phyloP scores from a whole-genome alignment of 2,113 vertebrate genomes.

The Otis tarda region DNA sequence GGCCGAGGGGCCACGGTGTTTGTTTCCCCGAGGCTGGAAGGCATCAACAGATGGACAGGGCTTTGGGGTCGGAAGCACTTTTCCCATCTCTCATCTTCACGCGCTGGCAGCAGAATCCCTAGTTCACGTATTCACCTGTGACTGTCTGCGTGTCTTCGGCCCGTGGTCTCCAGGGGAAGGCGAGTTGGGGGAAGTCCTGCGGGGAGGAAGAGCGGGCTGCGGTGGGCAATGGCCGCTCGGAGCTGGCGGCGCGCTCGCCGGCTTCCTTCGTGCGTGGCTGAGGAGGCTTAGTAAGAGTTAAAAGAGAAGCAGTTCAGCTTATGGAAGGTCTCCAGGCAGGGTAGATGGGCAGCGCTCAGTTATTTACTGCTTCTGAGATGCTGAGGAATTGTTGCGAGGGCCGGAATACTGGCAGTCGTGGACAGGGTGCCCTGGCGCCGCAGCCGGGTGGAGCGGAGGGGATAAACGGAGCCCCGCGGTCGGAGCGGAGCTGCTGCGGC shows the following conservation, averaged over 20 bases:
- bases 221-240: accelerated
- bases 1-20: not conserved
- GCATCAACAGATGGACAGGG: not conserved
- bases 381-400: not conserved
- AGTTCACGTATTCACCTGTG: too few species aligned
- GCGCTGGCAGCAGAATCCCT: too few species aligned
- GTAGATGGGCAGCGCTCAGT: not conserved
- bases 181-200: not conserved
- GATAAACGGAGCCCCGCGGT: not conserved
- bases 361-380: not conserved
- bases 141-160: too few species aligned
- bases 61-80: not conserved
- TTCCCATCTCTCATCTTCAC: not conserved
- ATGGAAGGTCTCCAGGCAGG: not conserved
- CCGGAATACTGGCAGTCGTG: not conserved
- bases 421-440: not conserved
- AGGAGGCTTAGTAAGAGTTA: not conserved
- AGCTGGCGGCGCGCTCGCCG: not conserved
- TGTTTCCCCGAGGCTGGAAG: not conserved
- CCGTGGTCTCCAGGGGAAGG: not conserved
- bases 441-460: not conserved
- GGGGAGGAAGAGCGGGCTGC: not conserved
- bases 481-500: not conserved
- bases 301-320: not conserved
- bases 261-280: not conserved